Base-by-base conservation (phyloP, 2,113 vertebrate species). In the Anthoscopus minutus region DNA sequence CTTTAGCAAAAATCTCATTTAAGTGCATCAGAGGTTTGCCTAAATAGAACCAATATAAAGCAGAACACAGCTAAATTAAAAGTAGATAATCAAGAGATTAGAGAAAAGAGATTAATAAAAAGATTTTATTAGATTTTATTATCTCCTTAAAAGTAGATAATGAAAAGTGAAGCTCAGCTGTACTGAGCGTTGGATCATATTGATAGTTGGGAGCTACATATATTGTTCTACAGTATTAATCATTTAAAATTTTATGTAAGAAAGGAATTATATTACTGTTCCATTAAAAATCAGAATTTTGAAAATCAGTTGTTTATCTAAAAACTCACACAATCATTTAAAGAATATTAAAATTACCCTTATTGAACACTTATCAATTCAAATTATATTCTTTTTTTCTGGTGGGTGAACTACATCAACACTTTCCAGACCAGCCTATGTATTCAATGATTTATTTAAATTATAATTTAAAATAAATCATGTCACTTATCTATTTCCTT, bases 251-350 rank as follows among this genome's bases (percentile, higher is more conserved):
- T 58, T 40, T 37, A 40, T 48, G 14, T 30, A 57, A 44, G 13
- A 82, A 35, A 45, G 20, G 3, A 67, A 70, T 5, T 45, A 24
- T 33, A 76, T 54, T 83, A 37, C 11, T 27, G 25, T 27, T 50
- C 7, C 8, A 48, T 73, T 87, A 61, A 65, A 83, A 60, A 56
- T 38, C 4, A 35, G 3, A 18, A 66, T 65, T 80, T 88, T 70
- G 5, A 15, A 88, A 45, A 6, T 62, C 27, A 24, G 8, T n/a
- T 20, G 2, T 71, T 92, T 61, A 11, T 64, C 73, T 33, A 79
- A 45, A 60, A 70, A 13, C 13, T 1, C 0, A 0, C 4, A 61
- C 14, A 67, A 31, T 6, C 15, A 45, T 66, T 45, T 74, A 60
- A 81, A 67, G 13, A 60, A 53, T 2, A 0, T 1, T 28, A 48